Conservation (phyloP, 2,888 invertebrate species). For the Melinaea marsaeus region DNA sequence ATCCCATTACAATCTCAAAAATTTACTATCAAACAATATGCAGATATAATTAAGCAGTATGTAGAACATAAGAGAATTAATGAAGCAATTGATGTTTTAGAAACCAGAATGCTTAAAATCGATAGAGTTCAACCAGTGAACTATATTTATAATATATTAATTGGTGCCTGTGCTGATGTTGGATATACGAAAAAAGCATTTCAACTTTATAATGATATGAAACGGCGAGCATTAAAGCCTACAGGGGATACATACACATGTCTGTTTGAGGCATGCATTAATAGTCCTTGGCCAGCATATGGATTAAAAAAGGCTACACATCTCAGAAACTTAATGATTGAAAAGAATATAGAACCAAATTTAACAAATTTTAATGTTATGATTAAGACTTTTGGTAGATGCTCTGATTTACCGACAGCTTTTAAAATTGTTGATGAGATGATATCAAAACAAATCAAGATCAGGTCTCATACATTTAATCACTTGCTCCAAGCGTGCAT, state of each 20-base stretch:
- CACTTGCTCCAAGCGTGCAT: constrained; percentile 92
- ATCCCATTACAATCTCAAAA: constrained; percentile 70
- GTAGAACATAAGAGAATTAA: constrained; percentile 81
- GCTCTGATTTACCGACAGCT: constrained; percentile 86
- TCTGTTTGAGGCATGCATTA: constrained; percentile 92
- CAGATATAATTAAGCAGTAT: constrained; percentile 82
- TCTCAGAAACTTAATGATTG: constrained; percentile 82
- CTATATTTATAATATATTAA: constrained; percentile 89
- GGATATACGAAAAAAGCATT: constrained; percentile 94
- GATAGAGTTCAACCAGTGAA: constrained; percentile 88
- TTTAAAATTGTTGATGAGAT: constrained; percentile 92
- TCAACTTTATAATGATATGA: constrained; percentile 89
- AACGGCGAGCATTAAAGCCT: constrained; percentile 81
- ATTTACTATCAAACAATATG: constrained; percentile 81
- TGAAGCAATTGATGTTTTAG: constrained; percentile 88
- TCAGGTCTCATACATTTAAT: constrained; percentile 84
- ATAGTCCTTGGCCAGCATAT: constrained; percentile 82
- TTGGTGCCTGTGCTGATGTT: constrained; percentile 88
- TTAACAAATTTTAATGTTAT: constrained; percentile 89
- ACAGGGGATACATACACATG: constrained; percentile 88
- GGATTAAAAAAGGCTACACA: constrained; percentile 83
- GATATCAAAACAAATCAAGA: constrained; percentile 78
- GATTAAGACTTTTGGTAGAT: constrained; percentile 94
- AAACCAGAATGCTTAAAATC: constrained; percentile 85
- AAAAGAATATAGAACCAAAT: constrained; percentile 84